phyloP scores from a whole-genome alignment of 2,888 invertebrate species.

The Tanytarsus gracilentus region DNA sequence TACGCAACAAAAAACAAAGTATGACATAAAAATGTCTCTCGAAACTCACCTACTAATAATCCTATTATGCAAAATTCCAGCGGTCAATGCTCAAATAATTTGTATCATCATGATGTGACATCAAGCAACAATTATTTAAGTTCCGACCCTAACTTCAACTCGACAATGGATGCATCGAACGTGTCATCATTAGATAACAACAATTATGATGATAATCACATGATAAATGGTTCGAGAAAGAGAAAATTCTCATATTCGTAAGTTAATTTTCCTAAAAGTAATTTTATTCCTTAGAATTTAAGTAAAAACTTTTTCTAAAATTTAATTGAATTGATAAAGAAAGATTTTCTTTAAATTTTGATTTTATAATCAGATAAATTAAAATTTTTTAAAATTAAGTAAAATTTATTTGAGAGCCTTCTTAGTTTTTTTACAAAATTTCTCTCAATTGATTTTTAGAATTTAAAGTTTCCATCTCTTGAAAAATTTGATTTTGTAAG shows the following conservation, averaged over 20 bases:
- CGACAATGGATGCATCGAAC: not conserved
- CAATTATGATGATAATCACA: not conserved
- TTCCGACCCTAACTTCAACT: not conserved
- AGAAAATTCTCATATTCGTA: slow-evolving; percentile 20
- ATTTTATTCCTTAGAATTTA: too few species aligned
- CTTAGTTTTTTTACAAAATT: too few species aligned
- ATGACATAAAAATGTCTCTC: slow-evolving; percentile 20
- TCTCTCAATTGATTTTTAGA: too few species aligned
- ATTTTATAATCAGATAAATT: too few species aligned
- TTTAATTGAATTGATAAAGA: too few species aligned
- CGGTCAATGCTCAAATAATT: not conserved
- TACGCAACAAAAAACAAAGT: slow-evolving; percentile 32
- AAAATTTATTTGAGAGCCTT: too few species aligned
- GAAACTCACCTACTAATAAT: not conserved
- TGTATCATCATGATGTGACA: too few species aligned
- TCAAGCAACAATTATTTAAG: too few species aligned
- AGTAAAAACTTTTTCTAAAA: not conserved
- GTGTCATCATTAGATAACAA: not conserved
- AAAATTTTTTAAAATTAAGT: too few species aligned
- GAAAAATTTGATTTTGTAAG: too few species aligned
- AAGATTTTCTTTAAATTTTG: too few species aligned
- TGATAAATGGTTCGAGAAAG: slow-evolving; percentile 16
- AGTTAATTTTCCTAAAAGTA: not conserved
- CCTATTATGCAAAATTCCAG: not conserved
- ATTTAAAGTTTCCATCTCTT: too few species aligned